Evolutionary conservation across 2,113 vertebrate genomes (phyloP).

Genomic region (Origma solitaria): DNA sequence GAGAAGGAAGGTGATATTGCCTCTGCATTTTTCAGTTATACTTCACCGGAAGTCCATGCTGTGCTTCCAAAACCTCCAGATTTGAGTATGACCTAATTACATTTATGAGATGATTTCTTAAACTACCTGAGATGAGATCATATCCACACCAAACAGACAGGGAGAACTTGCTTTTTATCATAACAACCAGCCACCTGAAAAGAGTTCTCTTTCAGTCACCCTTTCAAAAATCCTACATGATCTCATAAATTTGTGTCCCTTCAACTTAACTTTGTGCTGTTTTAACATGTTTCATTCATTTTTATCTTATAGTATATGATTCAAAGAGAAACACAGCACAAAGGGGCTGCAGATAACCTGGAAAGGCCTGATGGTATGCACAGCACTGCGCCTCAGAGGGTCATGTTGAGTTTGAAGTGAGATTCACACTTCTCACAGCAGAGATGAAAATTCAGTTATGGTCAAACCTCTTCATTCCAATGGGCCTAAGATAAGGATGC

Average conservation of each 20-base stretch:
- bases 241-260: conserved; percentile 41
- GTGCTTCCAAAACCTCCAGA: not conserved
- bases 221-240: conserved; percentile 39
- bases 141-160: conserved; percentile 12
- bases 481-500: not conserved
- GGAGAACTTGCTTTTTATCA: conserved; percentile 26
- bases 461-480: not conserved
- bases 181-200: conserved; percentile 31
- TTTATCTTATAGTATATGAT: conserved; percentile 20
- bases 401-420: conserved; percentile 26
- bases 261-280: conserved; percentile 22
- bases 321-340: conserved; percentile 15
- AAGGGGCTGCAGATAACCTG: conserved; percentile 10
- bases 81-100: conserved; percentile 19
- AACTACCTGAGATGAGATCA: conserved; percentile 54
- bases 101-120: conserved; percentile 24
- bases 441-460: conserved; percentile 1
- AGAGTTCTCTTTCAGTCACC: conserved; percentile 23
- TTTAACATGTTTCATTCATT: conserved; percentile 40
- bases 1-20: not conserved
- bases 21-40: not conserved
- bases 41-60: not conserved
- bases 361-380: not conserved
- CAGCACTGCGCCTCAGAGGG: not conserved
- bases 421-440: not conserved